These are phyloP conservation scores for Zeuzera pyrina DNA, from an alignment of 2,888 invertebrate genomes.

Conservation along the genomic window DNA sequence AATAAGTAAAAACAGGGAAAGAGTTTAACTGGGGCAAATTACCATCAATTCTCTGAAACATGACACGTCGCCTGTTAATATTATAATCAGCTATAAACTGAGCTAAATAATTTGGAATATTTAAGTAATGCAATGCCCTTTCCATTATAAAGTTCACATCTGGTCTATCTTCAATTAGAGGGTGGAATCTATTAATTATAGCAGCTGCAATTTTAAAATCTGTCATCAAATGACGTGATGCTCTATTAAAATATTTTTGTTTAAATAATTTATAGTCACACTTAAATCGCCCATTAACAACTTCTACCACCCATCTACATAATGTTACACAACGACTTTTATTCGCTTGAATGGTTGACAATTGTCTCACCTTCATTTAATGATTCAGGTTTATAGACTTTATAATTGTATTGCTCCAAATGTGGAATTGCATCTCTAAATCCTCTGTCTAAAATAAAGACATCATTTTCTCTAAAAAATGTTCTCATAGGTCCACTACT, in stretches of 20 bases:
- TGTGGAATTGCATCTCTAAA: slow-evolving; percentile 1
- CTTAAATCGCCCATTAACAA: slow-evolving; percentile 15
- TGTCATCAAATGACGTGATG: slow-evolving; percentile 5
- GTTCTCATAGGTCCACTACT: background rate
- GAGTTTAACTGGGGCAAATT: slow-evolving; percentile 3
- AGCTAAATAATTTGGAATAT: slow-evolving; percentile 9
- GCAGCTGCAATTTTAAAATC: slow-evolving; percentile 16
- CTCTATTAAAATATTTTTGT: slow-evolving; percentile 11
- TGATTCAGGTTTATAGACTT: background rate
- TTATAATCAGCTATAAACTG: slow-evolving; percentile 8
- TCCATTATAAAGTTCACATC: too few species aligned
- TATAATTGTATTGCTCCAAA: slow-evolving; percentile 2
- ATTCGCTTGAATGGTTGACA: slow-evolving; percentile 7
- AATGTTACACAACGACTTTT: slow-evolving; percentile 10
- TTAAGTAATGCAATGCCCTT: too few species aligned
- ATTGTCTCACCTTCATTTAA: background rate
- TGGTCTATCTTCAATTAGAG: too few species aligned
- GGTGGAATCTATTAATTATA: slow-evolving; percentile 13
- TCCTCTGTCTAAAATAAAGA: slow-evolving; percentile 3
- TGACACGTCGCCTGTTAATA: slow-evolving; percentile 12
- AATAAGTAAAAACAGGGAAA: slow-evolving; percentile 2
- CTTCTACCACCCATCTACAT: slow-evolving; percentile 15
- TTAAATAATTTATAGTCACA: slow-evolving; percentile 13
- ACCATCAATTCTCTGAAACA: slow-evolving; percentile 8
- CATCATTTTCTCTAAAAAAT: slow-evolving; percentile 2